Base-by-base conservation (phyloP, 2,888 invertebrate genomes). In the Drosophila helvetica region DNA sequence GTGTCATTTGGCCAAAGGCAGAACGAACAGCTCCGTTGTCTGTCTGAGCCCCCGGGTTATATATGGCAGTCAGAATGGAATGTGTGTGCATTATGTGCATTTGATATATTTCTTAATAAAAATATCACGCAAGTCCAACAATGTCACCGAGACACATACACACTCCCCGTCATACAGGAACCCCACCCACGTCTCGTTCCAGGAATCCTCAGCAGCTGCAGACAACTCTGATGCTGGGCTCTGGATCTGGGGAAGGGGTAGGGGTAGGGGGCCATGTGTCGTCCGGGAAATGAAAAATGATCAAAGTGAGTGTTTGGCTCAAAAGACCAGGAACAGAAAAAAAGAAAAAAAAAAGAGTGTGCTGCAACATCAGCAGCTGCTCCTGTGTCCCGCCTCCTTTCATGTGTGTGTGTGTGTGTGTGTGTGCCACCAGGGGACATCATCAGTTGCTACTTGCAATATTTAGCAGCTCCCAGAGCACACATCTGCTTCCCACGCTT, bases 281-380 rank as follows among this genome's bases (percentile, higher is more conserved):
- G 71, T 74, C 50, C 53, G 58, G 51, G 56, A 77, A 85, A 85
- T 85, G 84, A 85, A 87, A 89, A 89, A 85, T 85, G 89, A 85
- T 89, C 84, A 85, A 85, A 85, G 87, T 82, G 80, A 85, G 84
- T 88, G 89, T 85, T 87, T 89, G 81, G 70, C 77, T 81, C 68
- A 67, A 81, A 86, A 38, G 38, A 38, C 38, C 38, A 38, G 15
- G 6, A 38, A 7, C 15, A 7, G 5, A 15, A 12, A 15, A 15
- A 12, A 4, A 22, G 1, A 38, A n/a, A 77, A 80, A 47, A 75
- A 69, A 62, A 15, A 33, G 12, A 33, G 33, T 33, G 67, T 75
- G 75, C 65, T 52, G 60, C 75, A 57, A 27, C 59, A 74, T 18
- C 59, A 74, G 55, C 70, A 79, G 78, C 73, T 75, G 78, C 72